Base-by-base conservation (phyloP, 2,888 invertebrate species). In the Napeogenes inachia region DNA sequence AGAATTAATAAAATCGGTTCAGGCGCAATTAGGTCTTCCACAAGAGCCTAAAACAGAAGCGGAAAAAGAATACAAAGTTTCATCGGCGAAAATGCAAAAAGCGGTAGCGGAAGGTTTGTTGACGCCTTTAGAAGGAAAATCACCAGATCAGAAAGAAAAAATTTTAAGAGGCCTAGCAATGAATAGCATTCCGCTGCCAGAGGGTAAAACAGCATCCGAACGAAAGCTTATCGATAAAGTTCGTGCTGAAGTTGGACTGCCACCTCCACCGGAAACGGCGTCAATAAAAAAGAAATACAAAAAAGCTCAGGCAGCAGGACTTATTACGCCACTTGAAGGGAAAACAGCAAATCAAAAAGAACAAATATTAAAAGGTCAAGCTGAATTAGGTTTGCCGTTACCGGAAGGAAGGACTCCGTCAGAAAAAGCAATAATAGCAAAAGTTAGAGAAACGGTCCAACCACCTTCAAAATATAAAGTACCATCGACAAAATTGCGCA, bases 341-440 rank as follows among this genome's bases (percentile, higher is more conserved):
- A 75, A 75, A 57, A 45, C 71, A 1, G 30, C 57, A 2, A 21
- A 62, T 42, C 50, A 74, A 42, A 76, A 76, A 56, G 69, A 70
- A 64, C 70, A 63, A 4, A 67, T 74, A 45, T 33, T 69, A 30
- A 57, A 56, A 57, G 63, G 57, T 0, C 63, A 67, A 57, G 68
- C 63, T 32, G 30, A 55, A 33, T 42, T 64, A 35, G 75, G 73
- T 0, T 47, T 76, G 10, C 68, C 73, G 0, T 59, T 78, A 21
- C 73, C 77, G 13, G 57, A 73, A 63, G 73, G 75, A 0, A 56
- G 75, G n/a, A 74, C 74, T 5, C 30, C 69, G 10, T 76, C 76
- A 30, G 74, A 74, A 65, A 75, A 71, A 60, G 70, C 71, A 10
- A 57, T 75, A 4, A 71, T 75, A 13, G 59, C 62, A 13, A 70